Conservation (phyloP, 2,113 vertebrate species). For the Nettapus auritus region DNA sequence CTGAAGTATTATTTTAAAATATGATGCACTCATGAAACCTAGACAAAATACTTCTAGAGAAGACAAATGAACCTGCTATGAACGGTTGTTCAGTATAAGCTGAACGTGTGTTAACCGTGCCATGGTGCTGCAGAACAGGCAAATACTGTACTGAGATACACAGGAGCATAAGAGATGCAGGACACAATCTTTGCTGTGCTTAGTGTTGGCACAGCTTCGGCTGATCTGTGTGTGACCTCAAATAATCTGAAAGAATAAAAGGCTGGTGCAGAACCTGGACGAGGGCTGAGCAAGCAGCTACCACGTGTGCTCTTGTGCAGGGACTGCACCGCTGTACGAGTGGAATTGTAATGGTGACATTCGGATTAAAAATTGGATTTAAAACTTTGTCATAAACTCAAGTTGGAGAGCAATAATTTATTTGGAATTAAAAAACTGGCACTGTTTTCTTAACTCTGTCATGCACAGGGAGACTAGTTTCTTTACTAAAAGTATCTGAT, state of each 20-base stretch:
- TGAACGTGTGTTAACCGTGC: too few species aligned
- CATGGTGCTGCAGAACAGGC: neutral
- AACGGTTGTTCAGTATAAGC: neutral
- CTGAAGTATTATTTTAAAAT: neutral
- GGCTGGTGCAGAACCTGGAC: neutral
- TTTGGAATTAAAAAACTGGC: neutral
- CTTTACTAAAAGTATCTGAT: neutral
- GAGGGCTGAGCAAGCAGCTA: neutral
- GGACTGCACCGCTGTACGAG: neutral
- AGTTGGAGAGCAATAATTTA: neutral
- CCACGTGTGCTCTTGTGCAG: neutral
- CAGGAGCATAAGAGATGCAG: neutral
- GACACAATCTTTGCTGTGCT: neutral
- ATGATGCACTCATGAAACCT: neutral
- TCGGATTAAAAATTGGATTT: neutral
- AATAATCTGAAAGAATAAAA: neutral
- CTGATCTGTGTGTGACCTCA: neutral
- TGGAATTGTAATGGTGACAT: neutral
- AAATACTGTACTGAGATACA: too few species aligned
- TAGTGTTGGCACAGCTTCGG: fast-evolving
- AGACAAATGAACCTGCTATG: neutral
- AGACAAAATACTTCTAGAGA: neutral
- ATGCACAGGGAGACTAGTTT: neutral
- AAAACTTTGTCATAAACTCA: neutral
- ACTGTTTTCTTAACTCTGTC: neutral